Evolutionary conservation across 2,797 vertebrate species (phyloP).

Genomic region (Psittacula derbiana): DNA sequence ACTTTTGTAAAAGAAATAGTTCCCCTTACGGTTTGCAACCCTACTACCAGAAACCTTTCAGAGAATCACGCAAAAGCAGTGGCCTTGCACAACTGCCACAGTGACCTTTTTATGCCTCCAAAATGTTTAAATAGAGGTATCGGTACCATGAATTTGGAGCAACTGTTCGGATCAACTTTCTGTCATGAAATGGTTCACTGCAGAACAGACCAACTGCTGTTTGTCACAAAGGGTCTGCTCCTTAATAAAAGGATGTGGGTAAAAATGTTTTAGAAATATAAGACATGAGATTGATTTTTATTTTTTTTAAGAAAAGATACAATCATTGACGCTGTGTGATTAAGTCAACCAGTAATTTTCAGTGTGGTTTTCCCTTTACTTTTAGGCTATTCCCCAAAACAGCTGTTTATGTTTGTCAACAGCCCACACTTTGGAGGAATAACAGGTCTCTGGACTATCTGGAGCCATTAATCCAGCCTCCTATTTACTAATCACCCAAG

Average conservation of each 20-base stretch:
- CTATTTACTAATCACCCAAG: not conserved
- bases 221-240: not conserved
- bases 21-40: not conserved
- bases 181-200: not conserved
- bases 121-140: not conserved
- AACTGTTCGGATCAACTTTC: not conserved
- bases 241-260: not conserved
- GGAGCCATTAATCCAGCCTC: not conserved
- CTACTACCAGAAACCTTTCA: not conserved
- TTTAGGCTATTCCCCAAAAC: not conserved
- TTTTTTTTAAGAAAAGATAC: not conserved
- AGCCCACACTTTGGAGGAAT: fast-evolving
- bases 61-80: not conserved
- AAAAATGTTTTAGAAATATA: not conserved
- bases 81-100: not conserved
- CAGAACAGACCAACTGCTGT: not conserved
- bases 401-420: not conserved
- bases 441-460: not conserved
- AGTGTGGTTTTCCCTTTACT: not conserved
- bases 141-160: not conserved
- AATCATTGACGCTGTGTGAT: not conserved
- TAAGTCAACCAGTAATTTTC: not conserved
- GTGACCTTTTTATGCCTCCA: not conserved
- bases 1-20: not conserved
- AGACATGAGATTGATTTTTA: fast-evolving